Conservation (phyloP, 2,113 vertebrate genomes). For the Anser cygnoides region DNA sequence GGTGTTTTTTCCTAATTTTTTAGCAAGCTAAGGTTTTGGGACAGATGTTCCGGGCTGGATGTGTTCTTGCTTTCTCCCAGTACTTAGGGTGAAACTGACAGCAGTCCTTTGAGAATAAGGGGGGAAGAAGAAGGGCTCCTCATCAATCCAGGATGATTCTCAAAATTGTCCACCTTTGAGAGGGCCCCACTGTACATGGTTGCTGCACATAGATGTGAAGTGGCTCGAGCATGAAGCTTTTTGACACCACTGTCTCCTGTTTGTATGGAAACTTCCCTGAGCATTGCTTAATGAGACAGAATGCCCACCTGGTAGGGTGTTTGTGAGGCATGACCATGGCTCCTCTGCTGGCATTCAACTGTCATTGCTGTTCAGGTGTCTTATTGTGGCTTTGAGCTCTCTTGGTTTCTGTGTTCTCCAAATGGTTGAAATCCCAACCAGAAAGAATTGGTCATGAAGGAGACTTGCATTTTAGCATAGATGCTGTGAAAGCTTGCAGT, state of each 20-base stretch:
- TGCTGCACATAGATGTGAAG: not conserved
- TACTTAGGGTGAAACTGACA: not conserved
- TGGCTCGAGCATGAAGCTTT: not conserved
- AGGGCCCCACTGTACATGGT: not conserved
- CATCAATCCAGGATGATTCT: no score
- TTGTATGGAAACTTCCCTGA: not conserved
- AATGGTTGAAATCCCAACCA: not conserved
- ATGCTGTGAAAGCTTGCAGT: accelerated
- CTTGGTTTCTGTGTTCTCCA: not conserved
- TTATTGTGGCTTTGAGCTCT: not conserved
- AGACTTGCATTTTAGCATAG: accelerated
- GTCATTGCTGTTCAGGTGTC: not conserved
- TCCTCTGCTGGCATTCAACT: not conserved
- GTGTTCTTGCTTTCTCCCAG: not conserved
- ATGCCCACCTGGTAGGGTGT: not conserved
- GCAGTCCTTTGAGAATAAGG: accelerated
- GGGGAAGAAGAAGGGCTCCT: no score
- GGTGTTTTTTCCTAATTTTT: not conserved
- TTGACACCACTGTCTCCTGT: accelerated
- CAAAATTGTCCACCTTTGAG: no score
- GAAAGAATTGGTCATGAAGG: no score
- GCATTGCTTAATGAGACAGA: accelerated
- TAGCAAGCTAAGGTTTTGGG: not conserved
- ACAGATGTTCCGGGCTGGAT: no score
- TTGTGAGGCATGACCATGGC: accelerated